Percentiles rank a stretch among this genome's conserved stretches.
These are phyloP conservation scores for Pseudoatta argentina DNA, from an alignment of 1,140 invertebrate species.

Conservation along the genomic window DNA sequence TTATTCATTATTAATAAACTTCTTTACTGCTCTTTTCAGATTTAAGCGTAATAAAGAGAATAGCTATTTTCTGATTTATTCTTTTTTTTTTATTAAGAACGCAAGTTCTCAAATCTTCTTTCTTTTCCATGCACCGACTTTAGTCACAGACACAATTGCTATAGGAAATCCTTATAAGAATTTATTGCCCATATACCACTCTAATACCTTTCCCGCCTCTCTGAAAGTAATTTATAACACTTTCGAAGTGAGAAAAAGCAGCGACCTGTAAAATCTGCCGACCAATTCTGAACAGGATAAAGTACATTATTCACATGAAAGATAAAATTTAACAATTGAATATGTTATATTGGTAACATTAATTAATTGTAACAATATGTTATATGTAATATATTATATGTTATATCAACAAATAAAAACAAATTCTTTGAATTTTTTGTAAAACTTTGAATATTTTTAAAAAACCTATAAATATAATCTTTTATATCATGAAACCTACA, in stretches of 20 bases:
- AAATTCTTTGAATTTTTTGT: background rate
- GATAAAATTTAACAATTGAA: background rate
- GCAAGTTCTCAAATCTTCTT: background rate
- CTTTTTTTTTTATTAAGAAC: background rate
- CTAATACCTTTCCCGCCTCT: background rate
- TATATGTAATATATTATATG: background rate
- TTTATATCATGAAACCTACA: background rate
- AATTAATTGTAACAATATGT: background rate
- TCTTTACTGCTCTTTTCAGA: background rate
- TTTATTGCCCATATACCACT: conserved; percentile 37
- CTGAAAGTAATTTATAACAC: conserved; percentile 28
- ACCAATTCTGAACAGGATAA: background rate
- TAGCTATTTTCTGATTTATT: background rate
- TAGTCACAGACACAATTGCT: conserved; percentile 9
- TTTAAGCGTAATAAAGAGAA: background rate
- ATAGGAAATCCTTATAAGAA: conserved; percentile 31
- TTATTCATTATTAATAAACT: background rate
- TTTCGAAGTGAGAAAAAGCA: conserved; percentile 11
- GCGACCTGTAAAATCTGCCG: conserved; percentile 12
- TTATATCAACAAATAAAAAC: background rate
- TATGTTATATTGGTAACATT: background rate
- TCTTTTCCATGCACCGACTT: conserved; percentile 12
- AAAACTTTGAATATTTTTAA: background rate
- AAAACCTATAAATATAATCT: background rate
- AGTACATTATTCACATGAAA: background rate